phyloP scores from a whole-genome alignment of 2,113 vertebrate genomes.

The Helogale parvula region DNA sequence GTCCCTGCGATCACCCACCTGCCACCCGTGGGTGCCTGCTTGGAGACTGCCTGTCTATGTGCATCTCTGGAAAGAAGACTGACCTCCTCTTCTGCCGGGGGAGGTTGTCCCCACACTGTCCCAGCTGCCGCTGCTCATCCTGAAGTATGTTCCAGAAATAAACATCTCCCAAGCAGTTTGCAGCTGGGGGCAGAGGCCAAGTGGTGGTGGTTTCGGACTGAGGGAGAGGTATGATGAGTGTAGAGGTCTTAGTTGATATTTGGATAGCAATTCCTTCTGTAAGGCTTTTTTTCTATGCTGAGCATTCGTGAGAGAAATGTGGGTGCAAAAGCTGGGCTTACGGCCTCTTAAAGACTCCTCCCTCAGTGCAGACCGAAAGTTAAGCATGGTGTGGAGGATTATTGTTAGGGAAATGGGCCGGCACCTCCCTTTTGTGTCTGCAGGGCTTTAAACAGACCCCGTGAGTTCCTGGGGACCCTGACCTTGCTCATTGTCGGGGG shows the following conservation, averaged over 20 bases:
- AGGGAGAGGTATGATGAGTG: not conserved
- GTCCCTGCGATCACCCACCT: not conserved
- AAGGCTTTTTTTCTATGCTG: conserved; percentile 6
- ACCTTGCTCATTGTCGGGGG: not conserved
- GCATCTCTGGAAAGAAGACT: not conserved
- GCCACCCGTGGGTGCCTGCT: not conserved
- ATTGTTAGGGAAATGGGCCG: not conserved
- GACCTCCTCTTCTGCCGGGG: not conserved
- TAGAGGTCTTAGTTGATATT: not conserved
- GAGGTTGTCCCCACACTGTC: not conserved
- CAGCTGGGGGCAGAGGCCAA: conserved; percentile 50
- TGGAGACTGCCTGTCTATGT: not conserved
- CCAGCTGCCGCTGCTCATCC: conserved; percentile 50
- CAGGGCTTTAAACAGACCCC: not conserved
- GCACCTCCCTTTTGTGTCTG: not conserved
- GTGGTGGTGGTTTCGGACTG: not conserved
- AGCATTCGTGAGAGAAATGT: conserved; percentile 39
- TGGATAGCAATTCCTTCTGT: conserved; percentile 1
- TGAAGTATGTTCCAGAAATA: not conserved
- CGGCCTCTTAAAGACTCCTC: not conserved
- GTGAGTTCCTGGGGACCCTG: not conserved
- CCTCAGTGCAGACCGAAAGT: not conserved
- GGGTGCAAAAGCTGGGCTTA: not conserved
- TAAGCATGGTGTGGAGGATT: not conserved
- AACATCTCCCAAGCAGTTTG: conserved; percentile 55